Conservation (phyloP, 2,888 invertebrate species). For the Empis stercorea region DNA sequence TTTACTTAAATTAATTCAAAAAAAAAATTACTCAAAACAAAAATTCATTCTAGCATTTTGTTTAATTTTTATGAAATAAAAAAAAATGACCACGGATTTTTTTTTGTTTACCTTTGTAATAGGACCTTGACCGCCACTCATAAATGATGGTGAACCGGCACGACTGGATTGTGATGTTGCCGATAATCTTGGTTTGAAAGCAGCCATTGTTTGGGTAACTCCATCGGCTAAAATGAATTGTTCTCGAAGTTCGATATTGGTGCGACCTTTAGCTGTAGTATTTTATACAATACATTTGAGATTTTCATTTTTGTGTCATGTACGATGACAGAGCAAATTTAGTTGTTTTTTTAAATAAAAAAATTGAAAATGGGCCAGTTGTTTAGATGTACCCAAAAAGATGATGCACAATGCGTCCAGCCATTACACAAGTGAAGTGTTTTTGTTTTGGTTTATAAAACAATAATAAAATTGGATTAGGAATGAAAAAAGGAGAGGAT, state of each 20-base stretch:
- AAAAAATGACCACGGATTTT: background rate
- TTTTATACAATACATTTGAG: background rate
- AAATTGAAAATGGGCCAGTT: too few relatives aligned
- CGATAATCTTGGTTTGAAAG: slow-evolving; percentile 91
- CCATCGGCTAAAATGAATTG: slow-evolving; percentile 98
- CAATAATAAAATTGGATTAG: too few relatives aligned
- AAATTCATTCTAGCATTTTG: too few relatives aligned
- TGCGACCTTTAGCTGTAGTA: slow-evolving; percentile 99
- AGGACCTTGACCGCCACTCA: slow-evolving; percentile 56
- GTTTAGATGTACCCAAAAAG: too few relatives aligned
- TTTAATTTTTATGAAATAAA: background rate
- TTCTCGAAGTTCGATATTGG: slow-evolving; percentile 98
- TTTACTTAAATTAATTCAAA: background rate
- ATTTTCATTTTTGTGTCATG: too few relatives aligned
- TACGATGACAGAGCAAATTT: too few relatives aligned
- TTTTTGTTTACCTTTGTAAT: slow-evolving; percentile 76
- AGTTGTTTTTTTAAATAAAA: too few relatives aligned
- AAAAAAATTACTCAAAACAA: background rate
- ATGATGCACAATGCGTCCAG: too few relatives aligned
- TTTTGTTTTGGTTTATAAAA: too few relatives aligned
- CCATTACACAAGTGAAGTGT: too few relatives aligned
- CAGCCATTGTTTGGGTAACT: slow-evolving; percentile 97
- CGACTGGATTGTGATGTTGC: slow-evolving; percentile 59
- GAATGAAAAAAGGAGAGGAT: too few relatives aligned
- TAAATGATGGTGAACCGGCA: slow-evolving; percentile 45